Conservation (phyloP, 2,888 invertebrate genomes). For the Drosophila prostipennis region DNA sequence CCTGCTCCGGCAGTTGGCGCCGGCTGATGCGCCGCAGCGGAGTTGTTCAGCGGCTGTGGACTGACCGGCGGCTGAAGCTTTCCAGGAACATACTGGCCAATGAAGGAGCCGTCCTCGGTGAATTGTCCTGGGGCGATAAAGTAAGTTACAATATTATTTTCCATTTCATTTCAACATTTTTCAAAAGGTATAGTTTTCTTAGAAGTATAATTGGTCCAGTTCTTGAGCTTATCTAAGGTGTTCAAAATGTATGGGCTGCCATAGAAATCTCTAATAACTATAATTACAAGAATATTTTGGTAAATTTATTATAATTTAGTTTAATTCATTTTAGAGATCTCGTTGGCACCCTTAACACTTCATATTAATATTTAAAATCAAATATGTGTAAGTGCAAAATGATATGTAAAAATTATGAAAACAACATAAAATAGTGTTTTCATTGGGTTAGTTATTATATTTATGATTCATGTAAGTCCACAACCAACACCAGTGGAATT, state of each 20-base stretch:
- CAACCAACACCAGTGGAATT: constrained; percentile 52
- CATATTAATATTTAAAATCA: not conserved
- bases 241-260: not conserved
- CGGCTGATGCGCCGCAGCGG: constrained; percentile 81
- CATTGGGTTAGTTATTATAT: not conserved
- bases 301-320: too few species aligned
- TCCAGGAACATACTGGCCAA: constrained; percentile 97
- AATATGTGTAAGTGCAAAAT: not conserved
- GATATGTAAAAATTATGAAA: not conserved
- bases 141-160: not conserved
- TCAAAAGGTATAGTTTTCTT: not conserved
- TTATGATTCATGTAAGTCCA: constrained; percentile 7
- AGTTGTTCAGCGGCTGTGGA: constrained; percentile 82
- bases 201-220: too few species aligned
- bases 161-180: not conserved
- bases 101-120: constrained; percentile 98
- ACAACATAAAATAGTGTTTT: not conserved
- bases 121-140: constrained; percentile 87
- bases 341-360: not conserved
- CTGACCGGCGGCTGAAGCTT: constrained; percentile 88
- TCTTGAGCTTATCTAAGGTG: not conserved
- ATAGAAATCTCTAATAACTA: not conserved
- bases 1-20: constrained; percentile 61
- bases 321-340: not conserved
- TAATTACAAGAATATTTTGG: too few species aligned